Percentiles rank a stretch among this genome's conserved stretches.
phyloP scores from a whole-genome alignment of 2,888 invertebrate species.

The Rhaphigaster nebulosa region DNA sequence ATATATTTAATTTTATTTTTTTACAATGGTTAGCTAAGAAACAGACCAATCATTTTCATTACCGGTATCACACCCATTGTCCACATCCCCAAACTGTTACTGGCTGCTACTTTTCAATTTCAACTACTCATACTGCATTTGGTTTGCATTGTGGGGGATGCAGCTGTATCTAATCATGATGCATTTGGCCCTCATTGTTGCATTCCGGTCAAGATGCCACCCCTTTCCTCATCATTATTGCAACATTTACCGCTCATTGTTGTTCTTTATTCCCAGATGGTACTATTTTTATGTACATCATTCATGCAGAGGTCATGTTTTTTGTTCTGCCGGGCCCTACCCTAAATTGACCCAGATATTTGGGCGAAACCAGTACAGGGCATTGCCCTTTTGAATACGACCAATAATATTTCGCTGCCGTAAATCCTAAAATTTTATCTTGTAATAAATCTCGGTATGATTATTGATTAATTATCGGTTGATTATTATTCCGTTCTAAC shows the following conservation, averaged over 20 bases:
- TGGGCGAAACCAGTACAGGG: background rate
- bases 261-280: conserved; percentile 25
- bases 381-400: background rate
- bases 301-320: conserved; percentile 24
- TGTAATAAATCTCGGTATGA: background rate
- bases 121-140: conserved; percentile 44
- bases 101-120: background rate
- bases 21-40: background rate
- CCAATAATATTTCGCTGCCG: background rate
- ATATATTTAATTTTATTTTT: background rate
- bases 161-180: conserved; percentile 39
- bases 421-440: background rate
- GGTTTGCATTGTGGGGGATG: conserved; percentile 16
- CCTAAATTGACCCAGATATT: conserved; percentile 21
- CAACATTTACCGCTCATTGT: conserved; percentile 20
- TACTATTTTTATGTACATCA: conserved; percentile 18
- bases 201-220: conserved; percentile 8
- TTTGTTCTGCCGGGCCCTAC: background rate
- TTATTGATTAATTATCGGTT: background rate
- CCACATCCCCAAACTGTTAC: background rate
- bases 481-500: background rate
- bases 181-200: conserved; percentile 18
- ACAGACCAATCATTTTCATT: background rate
- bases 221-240: conserved; percentile 28
- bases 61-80: background rate